Evolutionary conservation across 2,113 vertebrate genomes (phyloP).

Genomic region (Tenrec ecaudatus): DNA sequence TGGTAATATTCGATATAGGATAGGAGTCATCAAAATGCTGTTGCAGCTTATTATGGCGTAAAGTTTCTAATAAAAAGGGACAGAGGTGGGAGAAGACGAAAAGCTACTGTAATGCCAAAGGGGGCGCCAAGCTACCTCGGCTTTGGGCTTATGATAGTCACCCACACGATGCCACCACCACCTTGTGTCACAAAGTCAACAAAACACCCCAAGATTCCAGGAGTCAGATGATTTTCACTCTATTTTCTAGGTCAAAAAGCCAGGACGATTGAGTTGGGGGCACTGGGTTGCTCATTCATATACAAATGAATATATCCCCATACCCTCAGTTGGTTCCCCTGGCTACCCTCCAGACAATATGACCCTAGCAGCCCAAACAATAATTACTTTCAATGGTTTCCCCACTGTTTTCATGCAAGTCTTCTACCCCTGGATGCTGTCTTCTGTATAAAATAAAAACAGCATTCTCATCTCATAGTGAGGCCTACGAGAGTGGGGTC

Average conservation of each 20-base stretch:
- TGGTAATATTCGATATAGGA: background rate
- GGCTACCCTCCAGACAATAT: background rate
- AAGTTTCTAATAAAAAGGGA: background rate
- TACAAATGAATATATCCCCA: background rate
- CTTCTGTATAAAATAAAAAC: constrained; percentile 51
- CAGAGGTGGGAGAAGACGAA: background rate
- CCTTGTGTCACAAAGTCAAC: background rate
- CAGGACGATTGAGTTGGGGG: background rate
- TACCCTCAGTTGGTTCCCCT: background rate
- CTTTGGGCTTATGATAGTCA: constrained; percentile 12
- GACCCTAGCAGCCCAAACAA: background rate
- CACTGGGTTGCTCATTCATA: background rate
- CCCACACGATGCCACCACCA: background rate
- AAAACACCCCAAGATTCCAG: too few relatives aligned
- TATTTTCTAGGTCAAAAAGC: background rate
- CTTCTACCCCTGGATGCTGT: constrained; percentile 8
- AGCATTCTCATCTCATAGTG: background rate
- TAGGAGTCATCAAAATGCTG: background rate
- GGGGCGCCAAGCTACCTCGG: background rate
- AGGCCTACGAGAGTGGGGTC: background rate
- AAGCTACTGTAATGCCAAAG: background rate
- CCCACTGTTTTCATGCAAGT: background rate
- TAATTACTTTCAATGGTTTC: constrained; percentile 20
- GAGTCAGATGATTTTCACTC: too few relatives aligned
- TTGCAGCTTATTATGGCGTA: background rate